Base-by-base conservation (phyloP, 2,797 vertebrate genomes). In the Pseudochirops cupreus region DNA sequence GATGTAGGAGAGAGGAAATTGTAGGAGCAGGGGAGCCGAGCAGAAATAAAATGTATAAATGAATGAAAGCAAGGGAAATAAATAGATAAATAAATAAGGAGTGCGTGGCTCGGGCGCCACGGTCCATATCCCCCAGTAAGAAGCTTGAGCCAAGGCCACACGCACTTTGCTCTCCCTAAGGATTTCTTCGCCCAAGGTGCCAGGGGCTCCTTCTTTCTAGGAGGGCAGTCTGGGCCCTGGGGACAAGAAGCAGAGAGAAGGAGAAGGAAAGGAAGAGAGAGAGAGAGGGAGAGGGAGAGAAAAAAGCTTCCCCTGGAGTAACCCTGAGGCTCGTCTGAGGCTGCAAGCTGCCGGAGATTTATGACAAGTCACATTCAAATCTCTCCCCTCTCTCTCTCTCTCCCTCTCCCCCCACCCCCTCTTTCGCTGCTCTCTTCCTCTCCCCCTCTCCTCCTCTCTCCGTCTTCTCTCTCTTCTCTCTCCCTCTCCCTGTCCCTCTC, bases 21-120 rank as follows among this genome's bases (percentile, higher is more conserved):
- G 95, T 91, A 94, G 97, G 93, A 95, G 94, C 96, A 1, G 56
- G 95, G 93, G 96, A 97, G 93, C 95, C 93, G 93, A 28, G 94
- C 91, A 95, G 50, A 54, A 90, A 90, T 82, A 82, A 82, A 82
- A n/a, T 82, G 67, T 46, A 46, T 46, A 82, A 82, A 46, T 7
- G 67, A 82, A 82, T 24, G 67, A 82, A 39, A 82, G 67, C 67
- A 46, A 82, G 67, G 67, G 67, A 82, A 82, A 82, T 39, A 82
- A 46, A 82, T 82, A 82, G n/a, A 82, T 82, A 97, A 94, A 95
- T 74, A 96, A 96, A 74, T 1, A 56, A 91, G 94, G 91, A 53
- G 11, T 94, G 1, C 93, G 59, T 90, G 92, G 96, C 91, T 91
- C 90, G 95, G 95, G 92, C 56, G 90, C 92, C 31, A 46, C n/a